phyloP scores from a whole-genome alignment of 2,888 invertebrate genomes.

The Opisthograptis luteolata region DNA sequence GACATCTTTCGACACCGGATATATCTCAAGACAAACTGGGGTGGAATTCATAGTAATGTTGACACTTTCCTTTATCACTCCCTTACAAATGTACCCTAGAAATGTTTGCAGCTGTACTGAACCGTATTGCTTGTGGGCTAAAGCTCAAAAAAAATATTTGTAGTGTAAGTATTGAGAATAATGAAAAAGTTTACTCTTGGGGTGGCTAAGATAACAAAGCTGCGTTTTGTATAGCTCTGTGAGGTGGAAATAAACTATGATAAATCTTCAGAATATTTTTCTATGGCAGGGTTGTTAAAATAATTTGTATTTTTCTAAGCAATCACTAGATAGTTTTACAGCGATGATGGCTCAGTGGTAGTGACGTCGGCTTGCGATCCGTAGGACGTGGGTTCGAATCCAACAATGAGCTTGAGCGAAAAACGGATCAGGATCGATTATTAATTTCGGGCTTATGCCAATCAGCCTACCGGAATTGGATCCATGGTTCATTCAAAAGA shows the following conservation, averaged over 20 bases:
- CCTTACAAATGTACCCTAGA: conserved; percentile 39
- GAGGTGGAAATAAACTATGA: conserved; percentile 36
- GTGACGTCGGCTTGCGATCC: no score
- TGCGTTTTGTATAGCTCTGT: conserved; percentile 31
- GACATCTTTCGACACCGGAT: conserved; percentile 67
- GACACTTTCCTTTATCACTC: conserved; percentile 68
- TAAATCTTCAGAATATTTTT: conserved; percentile 20
- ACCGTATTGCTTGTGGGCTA: conserved; percentile 24
- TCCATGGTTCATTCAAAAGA: neutral
- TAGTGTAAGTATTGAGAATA: neutral
- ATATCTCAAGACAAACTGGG: conserved; percentile 50
- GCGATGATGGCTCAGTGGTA: no score
- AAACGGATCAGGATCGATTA: no score
- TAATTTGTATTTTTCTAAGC: no score
- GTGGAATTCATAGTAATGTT: conserved; percentile 62
- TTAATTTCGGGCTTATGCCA: no score
- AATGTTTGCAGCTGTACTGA: neutral
- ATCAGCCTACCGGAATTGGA: no score
- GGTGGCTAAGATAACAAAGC: conserved; percentile 59
- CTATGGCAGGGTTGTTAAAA: conserved; percentile 2
- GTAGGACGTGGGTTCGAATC: no score
- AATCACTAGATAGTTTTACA: no score
- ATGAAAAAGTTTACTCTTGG: conserved; percentile 37
- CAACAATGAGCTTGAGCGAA: no score
- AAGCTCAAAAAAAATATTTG: conserved; percentile 2